Conservation (phyloP, 2,113 vertebrate species). For the Callorhinus ursinus region DNA sequence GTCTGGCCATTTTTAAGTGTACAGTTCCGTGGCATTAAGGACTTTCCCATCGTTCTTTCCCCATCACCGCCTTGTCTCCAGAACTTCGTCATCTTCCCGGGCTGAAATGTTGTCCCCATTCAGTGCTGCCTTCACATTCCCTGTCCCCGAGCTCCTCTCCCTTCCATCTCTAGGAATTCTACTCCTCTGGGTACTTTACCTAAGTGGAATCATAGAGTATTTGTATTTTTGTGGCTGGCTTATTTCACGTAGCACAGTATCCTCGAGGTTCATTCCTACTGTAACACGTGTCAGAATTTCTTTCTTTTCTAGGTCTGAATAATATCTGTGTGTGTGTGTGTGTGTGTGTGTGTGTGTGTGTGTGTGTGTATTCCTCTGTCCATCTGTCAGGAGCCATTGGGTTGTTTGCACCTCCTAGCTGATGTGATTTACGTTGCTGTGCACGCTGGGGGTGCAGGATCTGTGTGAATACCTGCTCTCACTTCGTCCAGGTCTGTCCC, state of each 20-base stretch:
- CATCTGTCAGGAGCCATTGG: not conserved
- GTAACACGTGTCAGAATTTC: not conserved
- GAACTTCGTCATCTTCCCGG: not conserved
- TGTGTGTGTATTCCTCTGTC: not conserved
- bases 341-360: not conserved
- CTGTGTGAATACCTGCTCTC: not conserved
- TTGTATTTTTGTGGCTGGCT: not conserved
- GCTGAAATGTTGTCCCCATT: not conserved
- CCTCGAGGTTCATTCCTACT: not conserved
- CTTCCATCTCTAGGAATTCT: not conserved
- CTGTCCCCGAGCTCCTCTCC: rapidly evolving
- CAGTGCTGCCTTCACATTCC: rapidly evolving
- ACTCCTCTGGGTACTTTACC: rapidly evolving
- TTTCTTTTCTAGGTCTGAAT: not conserved
- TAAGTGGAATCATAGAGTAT: not conserved
- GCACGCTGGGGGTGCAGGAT: rapidly evolving
- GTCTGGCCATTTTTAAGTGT: rapidly evolving
- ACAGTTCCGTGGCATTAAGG: not conserved
- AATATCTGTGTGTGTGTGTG: not conserved
- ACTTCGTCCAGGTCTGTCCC: not conserved
- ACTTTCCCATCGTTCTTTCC: rapidly evolving
- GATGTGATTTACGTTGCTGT: not conserved
- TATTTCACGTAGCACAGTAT: not conserved
- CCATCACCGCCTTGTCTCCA: rapidly evolving
- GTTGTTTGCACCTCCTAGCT: not conserved